Base-by-base conservation (phyloP, 1,140 invertebrate genomes). In the Danaus melanippus region DNA sequence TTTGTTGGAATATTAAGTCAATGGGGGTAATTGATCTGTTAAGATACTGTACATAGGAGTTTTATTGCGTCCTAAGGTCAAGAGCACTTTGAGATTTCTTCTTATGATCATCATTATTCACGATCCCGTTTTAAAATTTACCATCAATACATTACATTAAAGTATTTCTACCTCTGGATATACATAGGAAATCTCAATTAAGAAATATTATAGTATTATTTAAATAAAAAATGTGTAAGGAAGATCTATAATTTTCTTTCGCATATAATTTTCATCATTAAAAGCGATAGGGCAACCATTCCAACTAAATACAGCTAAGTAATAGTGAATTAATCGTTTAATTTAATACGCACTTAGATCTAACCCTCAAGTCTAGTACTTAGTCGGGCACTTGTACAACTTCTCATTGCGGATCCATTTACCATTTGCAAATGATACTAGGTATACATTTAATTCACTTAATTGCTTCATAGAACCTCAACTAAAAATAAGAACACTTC, bases 1-100 rank as follows among this genome's bases (percentile, higher is more conserved):
- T 79, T 82, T 79, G 76, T 76, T 60, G 57, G 71, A 80, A 79
- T 79, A 84, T 84, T 84, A 84, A 84, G 80, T 84, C 80, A 84
- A 80, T 81, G 74, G 67, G 65, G 78, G 80, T 84, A 84, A 84
- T 84, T 84, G 78, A 81, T 81, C 78, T 81, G 73, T 75, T 72
- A 78, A 71, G 66, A 70, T 62, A 62, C 48, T 50, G 50, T 60
- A 49, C 53, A 53, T 61, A 32, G 21, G 2, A 32, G 21, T 1
- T 32, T 32, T n/a, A 44, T 44, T n/a, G 43, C 43, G 10, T n/a
- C 43, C 12, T 44, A 44, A 44, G 10, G 43, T n/a, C 10, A 44
- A 40, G 46, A 11, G 41, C 21, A 32, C 21, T 32, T 32, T 32
- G 7, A 32, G 21, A 32, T 32, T 32, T 32, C 21, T 32, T 32